Base-by-base conservation (phyloP, 2,888 invertebrate species). In the Isotomurus palustris region DNA sequence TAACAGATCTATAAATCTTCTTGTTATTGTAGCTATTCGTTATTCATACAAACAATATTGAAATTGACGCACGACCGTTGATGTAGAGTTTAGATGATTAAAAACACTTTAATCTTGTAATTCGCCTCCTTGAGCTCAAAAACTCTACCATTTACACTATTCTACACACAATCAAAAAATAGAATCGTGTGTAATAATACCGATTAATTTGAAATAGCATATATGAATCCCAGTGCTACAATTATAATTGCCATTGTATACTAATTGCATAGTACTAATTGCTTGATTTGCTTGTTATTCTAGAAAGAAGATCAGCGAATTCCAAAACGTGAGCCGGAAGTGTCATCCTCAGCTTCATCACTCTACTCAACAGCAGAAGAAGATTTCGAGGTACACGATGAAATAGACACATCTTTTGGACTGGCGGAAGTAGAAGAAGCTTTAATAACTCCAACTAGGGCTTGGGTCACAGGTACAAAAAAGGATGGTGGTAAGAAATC, bases 311-410 rank as follows among this genome's bases (percentile, higher is more conserved):
- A 32, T 32, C 32, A 32, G 14, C 32, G 32, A 8, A 14, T 32
- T 32, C 32, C 8, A 32, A 8, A 8, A 8, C 32, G 8, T 32
- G 22, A 22, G 47, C 24, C 47, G 17, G 60, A 58, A 22, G 62
- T 56, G 1, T 59, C 64, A 4, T 62, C 62, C 2, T 65, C 69
- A 1, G 63, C 68, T 17, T 61, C 62, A 2, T 64, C 65, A 1
- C 55, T 63, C 8, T 69, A 69, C 47, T 67, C 64, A 12, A 69
- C 69, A 10, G 69, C 69, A 21, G 69, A 69, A 28, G 69, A 69
- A 53, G 67, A 67, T 50, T 62, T 64, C 3, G 44, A 44, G 25
- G 14, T 5, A 10, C 32, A 32, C 8, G 32, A 32, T 32, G 8
- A 8, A 32, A 14, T 10, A 14, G 32, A 32, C 32, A 10, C 32